Conservation (phyloP, 2,113 vertebrate species). For the Lycaon pictus region DNA sequence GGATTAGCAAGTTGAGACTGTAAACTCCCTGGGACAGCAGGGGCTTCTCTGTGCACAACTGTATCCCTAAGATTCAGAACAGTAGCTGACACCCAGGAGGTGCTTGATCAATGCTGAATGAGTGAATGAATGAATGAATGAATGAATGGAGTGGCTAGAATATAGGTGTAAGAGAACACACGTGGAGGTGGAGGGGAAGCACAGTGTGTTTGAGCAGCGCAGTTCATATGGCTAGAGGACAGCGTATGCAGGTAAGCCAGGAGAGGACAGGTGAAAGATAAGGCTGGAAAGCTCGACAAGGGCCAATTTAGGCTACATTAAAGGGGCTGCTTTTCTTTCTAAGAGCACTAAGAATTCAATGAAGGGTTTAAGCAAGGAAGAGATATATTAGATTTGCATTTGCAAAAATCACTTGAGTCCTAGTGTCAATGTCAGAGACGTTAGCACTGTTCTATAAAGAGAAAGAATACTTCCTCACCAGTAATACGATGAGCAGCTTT, state of each 20-base stretch:
- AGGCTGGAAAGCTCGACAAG: background rate
- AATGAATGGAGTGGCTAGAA: background rate
- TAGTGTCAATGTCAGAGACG: background rate
- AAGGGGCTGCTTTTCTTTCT: background rate
- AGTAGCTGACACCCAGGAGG: background rate
- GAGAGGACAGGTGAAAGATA: background rate
- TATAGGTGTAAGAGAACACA: background rate
- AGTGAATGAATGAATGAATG: background rate
- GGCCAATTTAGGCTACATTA: fast-evolving
- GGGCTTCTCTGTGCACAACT: background rate
- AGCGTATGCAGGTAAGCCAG: fast-evolving
- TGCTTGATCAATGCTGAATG: background rate
- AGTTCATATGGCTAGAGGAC: fast-evolving
- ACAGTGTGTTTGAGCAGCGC: background rate
- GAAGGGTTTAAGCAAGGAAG: conserved; percentile 7
- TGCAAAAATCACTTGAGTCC: background rate
- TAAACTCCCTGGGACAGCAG: background rate
- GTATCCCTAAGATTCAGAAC: background rate
- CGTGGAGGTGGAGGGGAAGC: background rate
- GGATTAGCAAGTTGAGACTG: background rate
- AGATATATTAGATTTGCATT: background rate
- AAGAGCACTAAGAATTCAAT: background rate
- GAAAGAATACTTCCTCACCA: background rate
- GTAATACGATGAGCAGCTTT: background rate
- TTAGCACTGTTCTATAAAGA: background rate